Conservation (phyloP, 2,797 vertebrate species). For the Argya squamiceps region DNA sequence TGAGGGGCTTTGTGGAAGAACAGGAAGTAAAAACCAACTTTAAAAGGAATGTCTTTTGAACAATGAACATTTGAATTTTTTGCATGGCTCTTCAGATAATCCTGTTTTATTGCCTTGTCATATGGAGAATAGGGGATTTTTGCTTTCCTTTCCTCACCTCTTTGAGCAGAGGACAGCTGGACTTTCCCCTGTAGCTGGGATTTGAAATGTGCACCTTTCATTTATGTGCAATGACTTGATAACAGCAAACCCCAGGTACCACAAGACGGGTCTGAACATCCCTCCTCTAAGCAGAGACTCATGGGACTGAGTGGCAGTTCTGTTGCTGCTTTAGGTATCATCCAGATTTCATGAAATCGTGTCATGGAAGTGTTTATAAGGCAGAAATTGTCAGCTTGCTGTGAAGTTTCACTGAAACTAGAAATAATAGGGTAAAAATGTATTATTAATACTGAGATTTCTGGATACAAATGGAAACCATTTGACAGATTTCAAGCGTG, state of each 20-base stretch:
- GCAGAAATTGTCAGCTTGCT: slow-evolving; percentile 7
- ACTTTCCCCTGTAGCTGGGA: neutral
- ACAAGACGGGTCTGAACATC: neutral
- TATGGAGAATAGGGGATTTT: neutral
- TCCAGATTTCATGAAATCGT: neutral
- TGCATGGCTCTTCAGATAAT: neutral
- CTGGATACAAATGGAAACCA: neutral
- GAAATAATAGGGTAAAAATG: slow-evolving; percentile 32
- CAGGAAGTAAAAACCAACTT: neutral
- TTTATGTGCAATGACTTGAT: neutral
- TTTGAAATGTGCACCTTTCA: neutral
- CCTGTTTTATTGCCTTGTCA: neutral
- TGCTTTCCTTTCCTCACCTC: neutral
- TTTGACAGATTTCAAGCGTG: neutral
- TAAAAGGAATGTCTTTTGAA: neutral
- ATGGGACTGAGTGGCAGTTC: neutral
- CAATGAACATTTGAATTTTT: neutral
- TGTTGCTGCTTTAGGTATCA: neutral
- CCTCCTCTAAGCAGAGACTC: neutral
- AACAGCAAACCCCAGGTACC: neutral
- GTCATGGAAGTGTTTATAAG: neutral
- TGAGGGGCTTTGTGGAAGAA: neutral
- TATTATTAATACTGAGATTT: slow-evolving; percentile 21
- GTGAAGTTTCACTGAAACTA: slow-evolving; percentile 6
- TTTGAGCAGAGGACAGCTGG: neutral